Base-by-base conservation (phyloP, 2,888 invertebrate genomes). In the Protophormia terraenovae region DNA sequence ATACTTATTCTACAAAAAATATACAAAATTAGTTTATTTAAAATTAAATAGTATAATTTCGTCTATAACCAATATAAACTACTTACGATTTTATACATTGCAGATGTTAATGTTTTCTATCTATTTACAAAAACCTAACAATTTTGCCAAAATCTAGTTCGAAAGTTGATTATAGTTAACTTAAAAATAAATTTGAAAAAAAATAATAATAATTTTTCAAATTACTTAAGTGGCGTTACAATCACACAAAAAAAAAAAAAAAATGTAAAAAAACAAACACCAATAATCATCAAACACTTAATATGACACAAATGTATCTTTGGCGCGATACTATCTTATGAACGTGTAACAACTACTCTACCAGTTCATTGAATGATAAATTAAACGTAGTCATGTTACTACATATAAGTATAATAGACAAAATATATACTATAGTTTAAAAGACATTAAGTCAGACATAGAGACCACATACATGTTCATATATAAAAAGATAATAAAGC, bases 111-210 rank as follows among this genome's bases (percentile, higher is more conserved):
- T 19, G 24, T 22, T 64, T 53, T 53, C 38, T 60, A 60, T 50
- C 50, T 24, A 45, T 10, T 22, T 41, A 27, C 19, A 55, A 22
- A 22, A n/a, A 50, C 29, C 7, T 1, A 45, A 72, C n/a, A 69
- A 55, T 80, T 84, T 84, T 80, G 76, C 47, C 66, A 60, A 84
- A 80, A 76, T 76, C 75, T 80, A 22, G 64, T 84, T 80, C 67
- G 76, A 80, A 80, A 80, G 72, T 84, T 66, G 80, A 58, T 66
- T 80, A 72, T 24, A 55, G 38, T n/a, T 45, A 29, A 55, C 35
- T 66, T n/a, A 19, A 62, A 62, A 38, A 45, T 19, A 22, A 16
- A 60, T 6, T 10, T 5, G 10, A 24, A 62, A 24, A 62, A 12
- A 67, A 41, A 29, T 14, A 29, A 22, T n/a, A 14, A 53, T 22